phyloP scores from a whole-genome alignment of 2,888 invertebrate genomes.

The Nipponacmea schrenckii region DNA sequence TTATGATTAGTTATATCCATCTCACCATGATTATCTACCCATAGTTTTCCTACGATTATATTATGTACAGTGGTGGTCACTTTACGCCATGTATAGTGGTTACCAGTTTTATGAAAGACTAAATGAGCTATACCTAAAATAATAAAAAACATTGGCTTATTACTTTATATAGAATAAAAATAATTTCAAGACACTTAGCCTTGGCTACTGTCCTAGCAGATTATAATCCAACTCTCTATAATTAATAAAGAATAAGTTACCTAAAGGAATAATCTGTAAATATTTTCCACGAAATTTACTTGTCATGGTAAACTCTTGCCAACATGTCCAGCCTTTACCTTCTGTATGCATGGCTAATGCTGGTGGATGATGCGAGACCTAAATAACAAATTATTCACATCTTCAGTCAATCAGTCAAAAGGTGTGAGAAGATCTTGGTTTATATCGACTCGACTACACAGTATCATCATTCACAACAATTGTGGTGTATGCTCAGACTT shows the following conservation, averaged over 20 bases:
- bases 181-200: too few species aligned
- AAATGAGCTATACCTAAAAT: constrained; percentile 73
- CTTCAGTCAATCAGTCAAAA: too few species aligned
- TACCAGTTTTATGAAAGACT: constrained; percentile 71
- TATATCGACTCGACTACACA: too few species aligned
- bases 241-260: constrained; percentile 54
- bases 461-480: too few species aligned
- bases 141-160: constrained; percentile 5
- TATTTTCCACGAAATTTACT: constrained; percentile 99
- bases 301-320: constrained; percentile 99
- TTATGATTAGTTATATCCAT: constrained; percentile 95
- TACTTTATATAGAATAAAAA: not conserved
- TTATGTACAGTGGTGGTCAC: constrained; percentile 99
- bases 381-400: constrained; percentile 24
- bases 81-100: constrained; percentile 98
- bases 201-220: too few species aligned
- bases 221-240: too few species aligned
- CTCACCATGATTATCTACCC: constrained; percentile 99
- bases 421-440: too few species aligned
- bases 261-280: constrained; percentile 78
- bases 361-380: constrained; percentile 98
- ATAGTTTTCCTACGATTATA: constrained; percentile 98
- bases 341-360: constrained; percentile 96
- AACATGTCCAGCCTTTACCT: constrained; percentile 89
- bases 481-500: too few species aligned